Percentiles rank a stretch among this genome's conserved stretches.
Evolutionary conservation across 2,797 vertebrate species (phyloP).

Genomic region (Argentina silus): DNA sequence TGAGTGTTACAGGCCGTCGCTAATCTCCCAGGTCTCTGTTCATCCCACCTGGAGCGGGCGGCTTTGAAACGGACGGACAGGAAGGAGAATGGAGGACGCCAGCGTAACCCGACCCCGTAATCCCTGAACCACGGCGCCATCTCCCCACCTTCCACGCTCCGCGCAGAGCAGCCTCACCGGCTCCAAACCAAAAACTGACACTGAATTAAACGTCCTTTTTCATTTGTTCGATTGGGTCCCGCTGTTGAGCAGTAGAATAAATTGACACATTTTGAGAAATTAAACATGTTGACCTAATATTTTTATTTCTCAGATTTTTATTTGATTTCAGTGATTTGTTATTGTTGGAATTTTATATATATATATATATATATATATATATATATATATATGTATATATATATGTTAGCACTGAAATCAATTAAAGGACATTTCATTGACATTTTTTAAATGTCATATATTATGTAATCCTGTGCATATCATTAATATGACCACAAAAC

Average conservation of each 20-base stretch:
- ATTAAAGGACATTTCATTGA: no score
- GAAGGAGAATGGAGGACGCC: neutral
- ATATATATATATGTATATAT: no score
- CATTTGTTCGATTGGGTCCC: neutral
- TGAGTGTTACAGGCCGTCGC: neutral
- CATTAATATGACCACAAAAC: no score
- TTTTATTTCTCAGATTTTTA: no score
- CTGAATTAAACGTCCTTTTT: neutral
- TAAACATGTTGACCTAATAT: no score
- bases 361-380: no score
- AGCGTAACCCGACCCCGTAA: conserved; percentile 1
- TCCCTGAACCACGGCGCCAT: neutral
- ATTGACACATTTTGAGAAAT: no score
- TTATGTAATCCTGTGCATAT: no score
- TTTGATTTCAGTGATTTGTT: no score
- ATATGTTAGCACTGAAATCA: no score
- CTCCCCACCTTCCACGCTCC: neutral
- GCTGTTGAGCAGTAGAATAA: neutral
- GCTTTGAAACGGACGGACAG: neutral
- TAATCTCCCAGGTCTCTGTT: neutral
- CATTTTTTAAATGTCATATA: no score
- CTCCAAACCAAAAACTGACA: neutral
- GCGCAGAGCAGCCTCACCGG: neutral
- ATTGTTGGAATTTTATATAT: no score
- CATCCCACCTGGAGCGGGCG: neutral